Percentiles rank a stretch among this genome's conserved stretches.
Conservation (phyloP, 2,113 vertebrate genomes). For the Epinephelus fuscoguttatus region DNA sequence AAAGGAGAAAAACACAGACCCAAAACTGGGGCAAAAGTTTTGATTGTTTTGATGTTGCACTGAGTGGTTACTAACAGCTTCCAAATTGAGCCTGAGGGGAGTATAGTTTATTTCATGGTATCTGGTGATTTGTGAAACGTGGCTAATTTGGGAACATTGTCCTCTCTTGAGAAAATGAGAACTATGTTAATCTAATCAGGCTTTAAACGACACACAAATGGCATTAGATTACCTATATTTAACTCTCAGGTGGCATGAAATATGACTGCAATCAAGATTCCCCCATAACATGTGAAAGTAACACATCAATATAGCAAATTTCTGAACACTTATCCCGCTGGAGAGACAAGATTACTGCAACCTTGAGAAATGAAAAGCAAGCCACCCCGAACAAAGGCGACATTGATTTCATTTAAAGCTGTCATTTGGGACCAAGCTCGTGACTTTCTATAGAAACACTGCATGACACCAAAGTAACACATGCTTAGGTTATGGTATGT, state of each 20-base stretch:
- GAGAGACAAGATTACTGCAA: not conserved
- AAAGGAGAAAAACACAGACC: constrained; percentile 59
- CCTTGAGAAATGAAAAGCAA: constrained; percentile 20
- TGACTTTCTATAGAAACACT: not conserved
- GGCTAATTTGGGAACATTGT: constrained; percentile 50
- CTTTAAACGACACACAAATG: constrained; percentile 37
- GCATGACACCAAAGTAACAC: constrained; percentile 23
- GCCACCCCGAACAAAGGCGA: constrained; percentile 12
- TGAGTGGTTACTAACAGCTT: constrained; percentile 36
- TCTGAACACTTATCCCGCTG: constrained; percentile 2
- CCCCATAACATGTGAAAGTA: constrained; percentile 4
- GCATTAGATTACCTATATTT: constrained; percentile 32
- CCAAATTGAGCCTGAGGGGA: constrained; percentile 58
- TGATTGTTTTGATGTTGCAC: constrained; percentile 68
- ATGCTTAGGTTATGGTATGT: constrained; percentile 15
- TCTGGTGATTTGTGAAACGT: constrained; percentile 43
- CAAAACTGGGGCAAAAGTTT: constrained; percentile 77
- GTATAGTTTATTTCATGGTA: constrained; percentile 52
- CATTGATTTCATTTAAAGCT: constrained; percentile 24
- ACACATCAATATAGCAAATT: not conserved
- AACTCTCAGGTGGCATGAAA: constrained; percentile 15
- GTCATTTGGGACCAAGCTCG: constrained; percentile 15
- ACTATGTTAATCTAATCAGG: constrained; percentile 44
- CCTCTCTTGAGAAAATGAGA: constrained; percentile 31
- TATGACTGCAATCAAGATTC: not conserved